Conservation (phyloP, 2,797 vertebrate species). For the Acanthurus lineatus region DNA sequence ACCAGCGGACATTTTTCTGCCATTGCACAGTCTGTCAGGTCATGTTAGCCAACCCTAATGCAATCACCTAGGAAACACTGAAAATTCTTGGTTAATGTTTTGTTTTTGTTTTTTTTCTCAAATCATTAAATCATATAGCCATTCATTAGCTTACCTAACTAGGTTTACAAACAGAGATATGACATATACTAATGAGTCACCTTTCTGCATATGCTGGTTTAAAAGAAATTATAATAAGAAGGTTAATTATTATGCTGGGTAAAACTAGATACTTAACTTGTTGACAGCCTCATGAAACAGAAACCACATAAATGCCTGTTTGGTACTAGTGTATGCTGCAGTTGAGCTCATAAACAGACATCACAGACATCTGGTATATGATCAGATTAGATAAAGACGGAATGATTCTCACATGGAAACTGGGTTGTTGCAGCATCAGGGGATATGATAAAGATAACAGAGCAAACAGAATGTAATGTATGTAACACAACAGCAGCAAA, state of each 20-base stretch:
- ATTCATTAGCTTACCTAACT: not conserved
- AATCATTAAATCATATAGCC: not conserved
- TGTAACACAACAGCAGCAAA: slow-evolving; percentile 21
- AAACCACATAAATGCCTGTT: slow-evolving; percentile 1
- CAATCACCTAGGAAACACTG: not conserved
- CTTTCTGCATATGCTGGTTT: not conserved
- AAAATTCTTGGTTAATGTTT: not conserved
- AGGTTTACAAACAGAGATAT: not conserved
- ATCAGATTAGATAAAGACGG: slow-evolving; percentile 54
- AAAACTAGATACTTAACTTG: slow-evolving; percentile 48
- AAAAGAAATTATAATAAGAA: slow-evolving; percentile 15
- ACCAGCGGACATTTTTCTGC: too few species aligned
- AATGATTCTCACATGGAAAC: slow-evolving; percentile 27
- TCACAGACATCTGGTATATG: not conserved
- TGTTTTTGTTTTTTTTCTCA: not conserved
- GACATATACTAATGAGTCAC: not conserved
- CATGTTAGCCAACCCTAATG: too few species aligned
- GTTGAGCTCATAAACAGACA: slow-evolving; percentile 17
- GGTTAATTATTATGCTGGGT: slow-evolving; percentile 35
- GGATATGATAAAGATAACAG: slow-evolving; percentile 38
- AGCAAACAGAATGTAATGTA: slow-evolving; percentile 35
- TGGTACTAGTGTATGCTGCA: not conserved
- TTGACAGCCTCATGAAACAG: slow-evolving; percentile 6
- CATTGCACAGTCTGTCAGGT: too few species aligned
- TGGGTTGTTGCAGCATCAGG: slow-evolving; percentile 25